Evolutionary conservation across 2,113 vertebrate species (phyloP).

Genomic region (Chloroceryle aenea): DNA sequence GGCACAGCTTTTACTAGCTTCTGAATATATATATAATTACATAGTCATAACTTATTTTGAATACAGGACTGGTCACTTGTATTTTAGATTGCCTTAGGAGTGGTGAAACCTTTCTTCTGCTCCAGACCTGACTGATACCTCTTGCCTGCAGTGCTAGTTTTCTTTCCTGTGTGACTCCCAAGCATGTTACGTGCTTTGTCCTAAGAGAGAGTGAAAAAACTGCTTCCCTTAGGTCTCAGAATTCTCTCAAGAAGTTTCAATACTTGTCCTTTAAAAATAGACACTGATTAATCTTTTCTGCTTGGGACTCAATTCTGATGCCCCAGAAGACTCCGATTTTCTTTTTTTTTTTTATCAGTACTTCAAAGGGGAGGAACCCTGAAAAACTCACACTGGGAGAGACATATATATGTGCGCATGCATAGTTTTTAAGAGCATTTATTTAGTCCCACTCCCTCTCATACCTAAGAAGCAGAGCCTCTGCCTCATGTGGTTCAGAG

Average conservation of each 20-base stretch:
- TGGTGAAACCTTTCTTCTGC: not conserved
- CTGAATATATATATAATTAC: not conserved
- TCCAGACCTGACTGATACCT: not conserved
- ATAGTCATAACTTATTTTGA: not conserved
- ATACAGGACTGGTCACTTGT: not conserved
- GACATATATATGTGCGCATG: rapidly evolving
- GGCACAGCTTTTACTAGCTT: not conserved
- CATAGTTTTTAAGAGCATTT: not conserved
- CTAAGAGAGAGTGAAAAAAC: not conserved
- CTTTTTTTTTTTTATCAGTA: not conserved
- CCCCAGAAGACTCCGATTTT: not conserved
- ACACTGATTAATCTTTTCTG: not conserved
- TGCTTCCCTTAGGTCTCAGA: not conserved
- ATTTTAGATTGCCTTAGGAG: not conserved
- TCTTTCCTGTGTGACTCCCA: not conserved
- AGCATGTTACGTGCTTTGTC: not conserved
- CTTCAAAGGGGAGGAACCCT: not conserved
- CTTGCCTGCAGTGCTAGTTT: not conserved
- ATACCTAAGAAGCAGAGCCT: not conserved
- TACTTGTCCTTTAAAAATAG: not conserved
- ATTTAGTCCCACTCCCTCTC: not conserved
- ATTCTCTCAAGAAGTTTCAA: not conserved
- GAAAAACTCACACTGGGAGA: not conserved
- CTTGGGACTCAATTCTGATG: not conserved
- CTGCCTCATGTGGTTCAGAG: not conserved